These are phyloP conservation scores for Noturus placidus DNA, from an alignment of 2,113 vertebrate genomes.

Conservation along the genomic window DNA sequence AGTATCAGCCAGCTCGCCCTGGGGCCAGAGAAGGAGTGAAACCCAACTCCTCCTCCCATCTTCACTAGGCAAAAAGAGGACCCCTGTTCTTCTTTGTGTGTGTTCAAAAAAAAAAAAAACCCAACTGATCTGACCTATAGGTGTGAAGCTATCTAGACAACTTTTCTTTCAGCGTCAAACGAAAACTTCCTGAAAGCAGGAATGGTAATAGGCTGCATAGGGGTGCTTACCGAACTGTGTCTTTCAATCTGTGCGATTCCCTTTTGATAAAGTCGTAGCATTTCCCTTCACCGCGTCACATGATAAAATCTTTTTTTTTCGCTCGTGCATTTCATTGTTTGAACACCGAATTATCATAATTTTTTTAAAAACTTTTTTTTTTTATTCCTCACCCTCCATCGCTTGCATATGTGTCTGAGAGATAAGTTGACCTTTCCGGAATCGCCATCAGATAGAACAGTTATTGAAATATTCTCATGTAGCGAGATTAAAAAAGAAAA, in stretches of 20 bases:
- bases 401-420: conserved; percentile 80
- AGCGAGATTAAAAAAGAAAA: conserved; percentile 75
- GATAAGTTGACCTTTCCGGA: conserved; percentile 89
- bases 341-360: conserved; percentile 77
- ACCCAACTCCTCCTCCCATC: conserved; percentile 58
- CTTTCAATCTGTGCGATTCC: conserved; percentile 80
- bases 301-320: conserved; percentile 81
- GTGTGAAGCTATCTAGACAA: conserved; percentile 71
- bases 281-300: conserved; percentile 68
- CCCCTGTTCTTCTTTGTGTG: conserved; percentile 84
- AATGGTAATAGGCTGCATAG: conserved; percentile 53
- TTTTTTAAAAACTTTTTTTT: conserved; percentile 24
- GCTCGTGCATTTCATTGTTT: conserved; percentile 77
- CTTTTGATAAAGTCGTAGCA: conserved; percentile 80
- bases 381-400: conserved; percentile 66
- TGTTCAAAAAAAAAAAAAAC: conserved; percentile 3
- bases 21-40: conserved; percentile 66
- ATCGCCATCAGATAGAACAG: conserved; percentile 83
- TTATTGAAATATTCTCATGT: conserved; percentile 82
- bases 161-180: conserved; percentile 85
- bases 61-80: conserved; percentile 70
- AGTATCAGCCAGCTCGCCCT: conserved; percentile 61
- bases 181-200: conserved; percentile 80
- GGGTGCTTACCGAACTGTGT: conserved; percentile 61
- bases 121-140: conserved; percentile 81